Conservation (phyloP, 2,113 vertebrate genomes). For the Toxotes jaculatrix region DNA sequence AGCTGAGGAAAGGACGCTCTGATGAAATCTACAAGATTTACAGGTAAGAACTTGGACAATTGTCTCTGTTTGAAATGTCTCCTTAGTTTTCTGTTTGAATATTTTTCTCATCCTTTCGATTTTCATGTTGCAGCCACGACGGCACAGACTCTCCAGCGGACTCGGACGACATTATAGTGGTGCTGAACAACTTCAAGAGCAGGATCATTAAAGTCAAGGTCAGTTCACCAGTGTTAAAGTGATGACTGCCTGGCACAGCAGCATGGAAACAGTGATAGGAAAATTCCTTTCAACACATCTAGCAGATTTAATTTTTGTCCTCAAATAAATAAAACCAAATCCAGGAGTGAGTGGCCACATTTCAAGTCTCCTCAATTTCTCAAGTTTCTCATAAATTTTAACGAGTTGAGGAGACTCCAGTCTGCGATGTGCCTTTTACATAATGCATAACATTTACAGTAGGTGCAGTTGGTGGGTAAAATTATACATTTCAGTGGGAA, state of each 20-base stretch:
- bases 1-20: conserved; percentile 94
- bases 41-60: conserved; percentile 82
- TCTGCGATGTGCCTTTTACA: conserved; percentile 5
- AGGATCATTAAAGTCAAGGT: conserved; percentile 98
- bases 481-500: not conserved
- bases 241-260: not conserved
- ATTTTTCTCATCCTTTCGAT: not conserved
- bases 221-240: conserved; percentile 7
- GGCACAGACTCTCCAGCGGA: conserved; percentile 96
- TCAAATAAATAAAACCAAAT: not conserved
- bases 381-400: conserved; percentile 30
- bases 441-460: conserved; percentile 11
- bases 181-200: conserved; percentile 97
- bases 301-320: not conserved
- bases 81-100: not conserved
- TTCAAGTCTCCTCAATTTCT: conserved; percentile 30
- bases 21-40: conserved; percentile 99
- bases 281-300: not conserved
- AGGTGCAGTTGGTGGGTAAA: conserved; percentile 26
- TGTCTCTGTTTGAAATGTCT: not conserved
- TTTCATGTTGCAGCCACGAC: conserved; percentile 87
- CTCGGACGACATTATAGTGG: conserved; percentile 89
- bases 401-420: conserved; percentile 12
- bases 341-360: conserved; percentile 6
- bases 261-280: not conserved